Conservation (phyloP, 23 tunicate genomes). For the Styela plicata region DNA sequence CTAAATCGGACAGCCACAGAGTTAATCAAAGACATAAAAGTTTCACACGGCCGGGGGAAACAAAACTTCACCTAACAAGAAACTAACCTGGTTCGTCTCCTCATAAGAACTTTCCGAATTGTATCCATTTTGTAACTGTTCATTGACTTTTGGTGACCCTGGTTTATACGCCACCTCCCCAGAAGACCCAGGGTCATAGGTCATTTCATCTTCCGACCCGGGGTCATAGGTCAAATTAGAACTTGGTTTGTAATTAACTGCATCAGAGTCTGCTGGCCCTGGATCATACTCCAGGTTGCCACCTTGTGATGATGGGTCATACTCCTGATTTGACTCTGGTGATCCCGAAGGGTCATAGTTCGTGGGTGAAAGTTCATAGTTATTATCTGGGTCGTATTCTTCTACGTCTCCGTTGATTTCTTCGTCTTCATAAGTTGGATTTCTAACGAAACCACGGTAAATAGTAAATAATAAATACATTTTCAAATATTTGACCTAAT, state of each 20-base stretch:
- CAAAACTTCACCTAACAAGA: too few species aligned
- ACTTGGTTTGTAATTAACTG: slow-evolving; percentile 4
- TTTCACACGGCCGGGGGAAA: too few species aligned
- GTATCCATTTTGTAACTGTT: background rate
- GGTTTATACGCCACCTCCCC: background rate
- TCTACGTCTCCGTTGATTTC: background rate
- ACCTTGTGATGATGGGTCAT: slow-evolving; percentile 12
- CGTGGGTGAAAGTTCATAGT: slow-evolving; percentile 23
- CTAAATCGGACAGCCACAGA: background rate
- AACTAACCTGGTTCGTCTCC: slow-evolving; percentile 27
- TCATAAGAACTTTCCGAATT: slow-evolving; percentile 5
- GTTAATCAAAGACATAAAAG: background rate
- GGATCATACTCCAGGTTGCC: slow-evolving; percentile 1
- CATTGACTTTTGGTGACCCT: background rate
- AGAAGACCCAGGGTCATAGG: background rate
- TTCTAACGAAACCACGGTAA: too few species aligned
- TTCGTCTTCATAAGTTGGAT: too few species aligned
- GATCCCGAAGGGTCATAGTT: slow-evolving; percentile 8
- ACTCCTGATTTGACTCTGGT: background rate
- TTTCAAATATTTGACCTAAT: too few species aligned
- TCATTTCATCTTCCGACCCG: background rate
- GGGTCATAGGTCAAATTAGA: slow-evolving; percentile 12
- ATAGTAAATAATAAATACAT: too few species aligned
- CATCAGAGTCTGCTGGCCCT: background rate
- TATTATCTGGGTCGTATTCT: slow-evolving; percentile 22